Base-by-base conservation (phyloP, 2,797 vertebrate species). In the Hemitrygon akajei region DNA sequence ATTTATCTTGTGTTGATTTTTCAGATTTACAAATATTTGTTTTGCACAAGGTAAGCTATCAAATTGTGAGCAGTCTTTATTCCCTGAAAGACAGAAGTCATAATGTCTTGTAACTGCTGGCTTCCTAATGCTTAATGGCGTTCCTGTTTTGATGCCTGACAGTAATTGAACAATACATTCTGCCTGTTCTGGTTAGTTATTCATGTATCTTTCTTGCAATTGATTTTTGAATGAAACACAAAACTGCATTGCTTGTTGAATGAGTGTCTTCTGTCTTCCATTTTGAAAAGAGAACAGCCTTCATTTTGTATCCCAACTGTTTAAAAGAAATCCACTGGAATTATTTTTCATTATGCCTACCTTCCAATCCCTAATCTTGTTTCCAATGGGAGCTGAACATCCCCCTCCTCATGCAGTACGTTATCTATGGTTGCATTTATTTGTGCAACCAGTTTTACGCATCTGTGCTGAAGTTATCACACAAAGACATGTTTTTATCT, bases 141-240 rank as follows among this genome's bases (percentile, higher is more conserved):
- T 60, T 60, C 58, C 82, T 86, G 56, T 86, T 86, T 86, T 86
- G 82, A 63, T 86, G 18, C 82, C 27, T 86, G 25, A n/a, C 82
- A 86, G 81, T 58, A 56, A 84, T 84, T 84, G 81, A 27, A 84
- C 56, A 86, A 60, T 86, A 86, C 82, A 14, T 63, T 60, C 18
- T 60, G 56, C 60, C 56, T 63, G 82, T 60, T 63, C 82, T 60
- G 30, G 82, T 86, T 82, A 56, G 40, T 25, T 58, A 82, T 82
- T 58, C 30, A 63, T 14, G 27, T 60, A 30, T 63, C 82, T 60
- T 60, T 30, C 5, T 60, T 27, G 60, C 56, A 86, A 86, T 16
- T 86, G 58, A 86, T 60, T 86, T 86, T 86, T 86, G 58, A 63
- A 86, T 4, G 11, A n/a, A 86, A n/a, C 5, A 30, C 30, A n/a